phyloP scores from a whole-genome alignment of 2,113 vertebrate species.

The Muscicapa adusta region DNA sequence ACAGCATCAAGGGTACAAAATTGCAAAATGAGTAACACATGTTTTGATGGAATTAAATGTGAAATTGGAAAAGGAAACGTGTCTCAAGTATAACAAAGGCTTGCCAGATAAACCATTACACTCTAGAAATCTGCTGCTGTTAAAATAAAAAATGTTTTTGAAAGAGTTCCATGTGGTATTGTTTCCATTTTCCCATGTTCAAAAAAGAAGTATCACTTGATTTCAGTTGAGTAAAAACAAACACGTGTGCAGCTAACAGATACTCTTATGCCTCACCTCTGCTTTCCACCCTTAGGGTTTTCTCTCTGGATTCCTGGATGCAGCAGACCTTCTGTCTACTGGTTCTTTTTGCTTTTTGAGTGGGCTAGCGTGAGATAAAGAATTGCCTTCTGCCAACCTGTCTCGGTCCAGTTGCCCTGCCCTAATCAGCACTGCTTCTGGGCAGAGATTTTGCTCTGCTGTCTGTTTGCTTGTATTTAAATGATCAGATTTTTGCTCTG shows the following conservation, averaged over 20 bases:
- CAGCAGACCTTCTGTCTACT: background rate
- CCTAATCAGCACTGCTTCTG: background rate
- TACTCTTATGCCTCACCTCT: background rate
- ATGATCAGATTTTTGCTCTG: background rate
- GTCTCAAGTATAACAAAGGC: background rate
- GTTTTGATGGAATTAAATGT: background rate
- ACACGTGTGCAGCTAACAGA: background rate
- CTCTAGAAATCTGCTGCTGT: background rate
- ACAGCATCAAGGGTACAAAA: background rate
- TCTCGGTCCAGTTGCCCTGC: background rate
- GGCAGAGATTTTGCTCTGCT: background rate
- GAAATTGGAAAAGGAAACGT: background rate
- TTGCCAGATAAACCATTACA: slow-evolving; percentile 15
- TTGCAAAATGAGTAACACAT: background rate
- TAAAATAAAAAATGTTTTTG: background rate
- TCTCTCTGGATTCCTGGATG: background rate
- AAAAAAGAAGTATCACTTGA: background rate
- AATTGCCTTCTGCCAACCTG: background rate
- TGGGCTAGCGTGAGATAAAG: background rate
- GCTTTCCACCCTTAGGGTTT: background rate
- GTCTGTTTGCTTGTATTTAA: background rate
- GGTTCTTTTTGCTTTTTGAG: background rate
- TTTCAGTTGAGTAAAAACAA: background rate
- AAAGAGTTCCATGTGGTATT: background rate
- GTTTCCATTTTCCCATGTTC: background rate